A percentile compares a stretch with the other conserved stretches of the same genome.
Conservation (phyloP, 2,888 invertebrate genomes). For the Leucophenga maculata region DNA sequence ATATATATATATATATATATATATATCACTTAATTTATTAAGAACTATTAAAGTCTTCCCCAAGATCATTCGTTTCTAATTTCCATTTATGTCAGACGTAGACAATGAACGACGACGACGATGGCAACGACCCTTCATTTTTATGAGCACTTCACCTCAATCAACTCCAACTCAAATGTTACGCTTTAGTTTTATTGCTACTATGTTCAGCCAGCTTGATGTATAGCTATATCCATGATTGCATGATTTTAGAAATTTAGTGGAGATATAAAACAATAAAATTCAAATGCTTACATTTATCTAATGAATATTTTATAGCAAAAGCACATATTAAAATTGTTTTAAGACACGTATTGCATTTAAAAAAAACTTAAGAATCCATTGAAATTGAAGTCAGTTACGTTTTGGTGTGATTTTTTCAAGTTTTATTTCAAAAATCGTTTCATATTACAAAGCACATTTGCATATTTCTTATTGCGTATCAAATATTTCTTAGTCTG, state of each 20-base stretch:
- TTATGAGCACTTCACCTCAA: neutral
- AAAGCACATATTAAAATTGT: neutral
- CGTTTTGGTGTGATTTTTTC: too few species aligned
- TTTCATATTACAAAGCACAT: too few species aligned
- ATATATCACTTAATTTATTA: neutral
- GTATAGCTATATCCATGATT: too few species aligned
- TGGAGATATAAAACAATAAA: neutral
- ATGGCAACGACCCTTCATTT: neutral
- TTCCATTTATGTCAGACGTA: constrained; percentile 2
- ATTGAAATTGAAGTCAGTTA: too few species aligned
- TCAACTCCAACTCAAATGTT: constrained; percentile 9
- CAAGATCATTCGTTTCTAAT: neutral
- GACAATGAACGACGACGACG: neutral
- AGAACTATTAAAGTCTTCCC: neutral
- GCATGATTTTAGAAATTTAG: neutral
- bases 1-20: too few species aligned
- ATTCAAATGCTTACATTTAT: neutral
- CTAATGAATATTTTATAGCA: neutral
- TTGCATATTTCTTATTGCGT: too few species aligned
- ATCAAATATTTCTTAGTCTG: too few species aligned
- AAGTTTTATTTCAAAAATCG: too few species aligned
- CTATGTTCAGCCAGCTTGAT: neutral
- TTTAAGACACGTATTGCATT: neutral
- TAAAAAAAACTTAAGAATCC: neutral
- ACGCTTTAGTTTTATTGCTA: neutral